Percentiles rank a stretch among this genome's conserved stretches.
phyloP scores from a whole-genome alignment of 2,888 invertebrate genomes.

The Dynastes grantii region DNA sequence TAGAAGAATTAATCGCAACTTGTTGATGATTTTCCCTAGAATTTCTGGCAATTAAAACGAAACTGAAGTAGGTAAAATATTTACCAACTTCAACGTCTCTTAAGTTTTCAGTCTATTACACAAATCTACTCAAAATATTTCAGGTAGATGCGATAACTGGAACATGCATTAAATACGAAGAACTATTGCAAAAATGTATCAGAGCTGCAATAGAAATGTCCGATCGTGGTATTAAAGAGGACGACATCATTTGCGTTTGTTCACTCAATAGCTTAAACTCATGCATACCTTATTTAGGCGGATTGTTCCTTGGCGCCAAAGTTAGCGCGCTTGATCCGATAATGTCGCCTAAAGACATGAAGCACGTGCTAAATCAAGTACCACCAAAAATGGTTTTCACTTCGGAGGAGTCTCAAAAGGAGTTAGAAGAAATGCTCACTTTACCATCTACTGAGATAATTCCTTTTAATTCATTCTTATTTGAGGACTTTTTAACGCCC shows the following conservation, averaged over 20 bases:
- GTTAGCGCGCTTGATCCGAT: constrained; percentile 62
- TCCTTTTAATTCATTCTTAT: constrained; percentile 51
- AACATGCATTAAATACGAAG: constrained; percentile 67
- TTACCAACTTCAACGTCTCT: too few species aligned
- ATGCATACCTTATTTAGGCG: constrained; percentile 70
- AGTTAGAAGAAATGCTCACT: constrained; percentile 47
- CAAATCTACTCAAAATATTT: constrained; percentile 23
- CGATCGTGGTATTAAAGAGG: constrained; percentile 67
- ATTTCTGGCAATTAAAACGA: too few species aligned
- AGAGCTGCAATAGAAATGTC: constrained; percentile 70
- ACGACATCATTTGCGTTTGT: constrained; percentile 71
- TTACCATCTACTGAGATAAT: constrained; percentile 49
- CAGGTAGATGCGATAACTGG: constrained; percentile 71
- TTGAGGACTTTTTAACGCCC: constrained; percentile 49
- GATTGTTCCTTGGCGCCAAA: constrained; percentile 69
- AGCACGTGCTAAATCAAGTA: constrained; percentile 59
- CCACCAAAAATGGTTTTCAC: constrained; percentile 56
- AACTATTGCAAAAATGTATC: constrained; percentile 67
- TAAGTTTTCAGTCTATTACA: neutral
- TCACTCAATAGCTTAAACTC: constrained; percentile 70
- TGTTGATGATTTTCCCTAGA: too few species aligned
- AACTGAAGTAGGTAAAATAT: too few species aligned
- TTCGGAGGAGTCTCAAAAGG: constrained; percentile 43
- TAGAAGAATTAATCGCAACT: too few species aligned
- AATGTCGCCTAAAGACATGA: constrained; percentile 57